Base-by-base conservation (phyloP, 2,888 invertebrate genomes). In the Ennomos erosarius region DNA sequence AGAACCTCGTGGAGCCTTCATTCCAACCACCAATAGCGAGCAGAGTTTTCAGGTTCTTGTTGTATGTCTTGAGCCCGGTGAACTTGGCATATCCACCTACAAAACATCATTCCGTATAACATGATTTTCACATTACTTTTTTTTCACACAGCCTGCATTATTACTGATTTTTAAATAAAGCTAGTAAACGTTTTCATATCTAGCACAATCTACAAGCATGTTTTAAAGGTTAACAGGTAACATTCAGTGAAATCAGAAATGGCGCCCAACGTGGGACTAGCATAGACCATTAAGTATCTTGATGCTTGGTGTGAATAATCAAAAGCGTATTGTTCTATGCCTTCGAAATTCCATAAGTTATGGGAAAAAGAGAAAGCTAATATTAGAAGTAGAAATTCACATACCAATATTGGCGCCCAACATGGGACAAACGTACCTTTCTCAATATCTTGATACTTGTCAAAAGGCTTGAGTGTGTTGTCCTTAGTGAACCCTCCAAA, bases 391-490 rank as follows among this genome's bases (percentile, higher is more conserved):
- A 26, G 6, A 26, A 16, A 16, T 16, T 16, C 16, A 16, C 16
- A n/a, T 16, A 16, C 16, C 6, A 51, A 43, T 38, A 55, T 26
- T 55, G 52, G 55, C 34, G 52, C 59, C 55, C 55, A 43, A 45
- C 39, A 35, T 47, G 40, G 16, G 12, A 11, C 37, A 35, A 43
- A 35, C 64, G 80, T 81, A 97, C 98, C 98, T 95, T 98, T 98
- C 81, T 98, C 98, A 78, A 98, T 96, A 83, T 98, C 98, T 90
- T 98, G 98, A 84, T 98, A 98, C 82, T 98, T 98, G 89, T 98
- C 98, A 82, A 98, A 98, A 0, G 98, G 98, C 72, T 97, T 97
- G 73, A 98, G 93, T 12, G 97, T 95, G 86, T 97, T 98, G 80
- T 98, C 98, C 85, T 97, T 97, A 62, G 97, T 97, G 82, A 98